Evolutionary conservation across 2,113 vertebrate species (phyloP).

Genomic region (Chinchilla lanigera): DNA sequence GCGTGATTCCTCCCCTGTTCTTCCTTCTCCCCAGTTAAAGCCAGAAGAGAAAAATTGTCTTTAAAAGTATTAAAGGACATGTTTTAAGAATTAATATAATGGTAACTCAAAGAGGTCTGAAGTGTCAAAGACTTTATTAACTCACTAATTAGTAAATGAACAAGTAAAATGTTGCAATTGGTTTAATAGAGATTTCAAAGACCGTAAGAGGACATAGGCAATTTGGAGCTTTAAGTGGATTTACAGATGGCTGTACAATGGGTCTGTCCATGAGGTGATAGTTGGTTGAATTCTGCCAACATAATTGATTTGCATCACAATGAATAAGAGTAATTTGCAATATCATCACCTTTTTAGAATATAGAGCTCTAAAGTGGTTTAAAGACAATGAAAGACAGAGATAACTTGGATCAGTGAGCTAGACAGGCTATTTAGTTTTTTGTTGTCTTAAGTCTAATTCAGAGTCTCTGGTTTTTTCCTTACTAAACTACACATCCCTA

Average conservation of each 20-base stretch:
- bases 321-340: neutral
- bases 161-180: neutral
- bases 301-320: neutral
- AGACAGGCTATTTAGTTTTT: neutral
- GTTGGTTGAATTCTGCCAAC: neutral
- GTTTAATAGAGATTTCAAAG: neutral
- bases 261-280: neutral
- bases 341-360: neutral
- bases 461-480: neutral
- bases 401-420: neutral
- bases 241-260: neutral
- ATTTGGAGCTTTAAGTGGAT: neutral
- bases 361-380: neutral
- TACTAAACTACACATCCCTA: conserved; percentile 60
- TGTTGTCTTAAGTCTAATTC: neutral
- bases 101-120: neutral
- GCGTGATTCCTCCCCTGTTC: conserved; percentile 68
- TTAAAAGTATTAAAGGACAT: conserved; percentile 50
- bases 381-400: neutral
- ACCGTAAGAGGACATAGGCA: neutral
- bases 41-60: conserved; percentile 64
- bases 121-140: neutral
- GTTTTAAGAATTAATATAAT: conserved; percentile 18
- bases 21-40: conserved; percentile 54
- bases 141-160: neutral